Conservation (phyloP, 2,888 invertebrate species). For the Thymelicus lineola region DNA sequence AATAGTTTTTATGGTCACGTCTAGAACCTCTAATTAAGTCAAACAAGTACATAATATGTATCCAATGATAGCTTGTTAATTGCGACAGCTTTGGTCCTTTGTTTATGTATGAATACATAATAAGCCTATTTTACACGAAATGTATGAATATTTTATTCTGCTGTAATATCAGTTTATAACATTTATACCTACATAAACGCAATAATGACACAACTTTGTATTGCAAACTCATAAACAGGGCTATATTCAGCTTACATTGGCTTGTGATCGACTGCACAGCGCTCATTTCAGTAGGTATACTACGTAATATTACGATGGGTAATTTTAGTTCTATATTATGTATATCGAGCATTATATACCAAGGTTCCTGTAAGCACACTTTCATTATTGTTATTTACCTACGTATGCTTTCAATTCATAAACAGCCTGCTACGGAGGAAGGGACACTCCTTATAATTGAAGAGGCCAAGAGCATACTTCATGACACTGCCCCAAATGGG, state of each 20-base stretch:
- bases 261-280: conserved; percentile 1
- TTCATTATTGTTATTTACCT: no score
- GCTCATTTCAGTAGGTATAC: neutral
- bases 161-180: neutral
- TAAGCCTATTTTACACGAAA: conserved; percentile 7
- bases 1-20: no score
- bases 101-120: neutral
- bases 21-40: no score
- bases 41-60: no score
- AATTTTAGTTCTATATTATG: neutral
- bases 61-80: no score
- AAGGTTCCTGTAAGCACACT: neutral
- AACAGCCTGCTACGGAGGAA: no score
- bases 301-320: neutral
- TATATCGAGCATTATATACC: neutral
- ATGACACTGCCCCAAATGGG: no score
- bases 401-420: no score
- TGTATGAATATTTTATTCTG: neutral
- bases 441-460: no score
- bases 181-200: neutral
- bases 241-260: conserved; percentile 5
- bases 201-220: conserved; percentile 5
- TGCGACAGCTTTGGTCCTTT: no score
- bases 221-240: conserved; percentile 4
- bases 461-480: no score